Evolutionary conservation across 1,140 invertebrate species (phyloP).

Genomic region (Drosophila ogumai): DNA sequence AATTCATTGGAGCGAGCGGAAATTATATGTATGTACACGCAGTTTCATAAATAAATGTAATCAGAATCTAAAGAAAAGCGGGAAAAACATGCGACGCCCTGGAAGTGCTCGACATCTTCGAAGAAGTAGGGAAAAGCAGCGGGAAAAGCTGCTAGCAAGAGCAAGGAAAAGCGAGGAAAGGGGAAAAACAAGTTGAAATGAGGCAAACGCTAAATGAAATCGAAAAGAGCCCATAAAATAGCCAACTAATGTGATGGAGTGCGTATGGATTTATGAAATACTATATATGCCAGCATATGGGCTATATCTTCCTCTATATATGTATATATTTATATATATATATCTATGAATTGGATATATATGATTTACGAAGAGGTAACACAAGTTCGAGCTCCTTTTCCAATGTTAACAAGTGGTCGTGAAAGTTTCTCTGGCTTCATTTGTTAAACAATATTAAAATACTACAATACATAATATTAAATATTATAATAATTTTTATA

Average conservation of each 20-base stretch:
- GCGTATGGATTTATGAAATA: slow-evolving; percentile 58
- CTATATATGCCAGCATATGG: slow-evolving; percentile 33
- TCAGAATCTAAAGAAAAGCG: slow-evolving; percentile 46
- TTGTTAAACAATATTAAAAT: not conserved
- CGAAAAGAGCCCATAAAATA: slow-evolving; percentile 59
- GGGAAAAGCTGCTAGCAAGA: not conserved
- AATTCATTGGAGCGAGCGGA: slow-evolving; percentile 71
- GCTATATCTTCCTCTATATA: not conserved
- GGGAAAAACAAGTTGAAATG: slow-evolving; percentile 35
- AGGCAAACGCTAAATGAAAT: slow-evolving; percentile 52
- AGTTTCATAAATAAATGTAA: slow-evolving; percentile 66
- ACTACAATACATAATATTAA: too few species aligned
- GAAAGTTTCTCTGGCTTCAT: not conserved
- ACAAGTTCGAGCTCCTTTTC: not conserved
- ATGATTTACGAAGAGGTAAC: slow-evolving; percentile 27
- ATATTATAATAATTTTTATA: too few species aligned
- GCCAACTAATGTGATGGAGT: slow-evolving; percentile 54
- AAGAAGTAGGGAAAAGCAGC: not conserved
- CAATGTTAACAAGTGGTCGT: not conserved
- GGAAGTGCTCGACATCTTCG: slow-evolving; percentile 33
- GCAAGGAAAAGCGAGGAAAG: not conserved
- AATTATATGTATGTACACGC: slow-evolving; percentile 71
- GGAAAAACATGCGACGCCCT: slow-evolving; percentile 28
- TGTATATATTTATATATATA: not conserved
- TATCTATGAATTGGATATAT: not conserved